phyloP scores from a whole-genome alignment of 2,888 invertebrate genomes.

The Sycophila texana region DNA sequence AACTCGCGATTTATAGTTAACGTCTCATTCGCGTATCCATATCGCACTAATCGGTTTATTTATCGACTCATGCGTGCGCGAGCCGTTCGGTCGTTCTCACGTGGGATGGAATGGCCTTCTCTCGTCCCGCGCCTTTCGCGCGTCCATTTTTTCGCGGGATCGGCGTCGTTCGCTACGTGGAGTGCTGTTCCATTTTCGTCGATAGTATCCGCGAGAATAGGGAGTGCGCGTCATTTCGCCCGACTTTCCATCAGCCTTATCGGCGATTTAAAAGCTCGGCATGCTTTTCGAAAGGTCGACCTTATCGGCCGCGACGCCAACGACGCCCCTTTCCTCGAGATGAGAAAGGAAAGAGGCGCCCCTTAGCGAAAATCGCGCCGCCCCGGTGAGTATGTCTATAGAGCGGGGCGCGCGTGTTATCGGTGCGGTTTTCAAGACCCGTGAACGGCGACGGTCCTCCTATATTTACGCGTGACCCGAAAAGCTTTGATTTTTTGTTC shows the following conservation, averaged over 20 bases:
- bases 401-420: conserved; percentile 14
- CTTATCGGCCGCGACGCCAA: conserved; percentile 13
- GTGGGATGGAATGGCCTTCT: not conserved
- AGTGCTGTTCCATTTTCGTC: conserved; percentile 43
- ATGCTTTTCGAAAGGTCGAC: conserved; percentile 19
- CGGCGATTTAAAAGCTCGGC: conserved; percentile 35
- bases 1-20: not conserved
- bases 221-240: conserved; percentile 36
- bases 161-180: not conserved
- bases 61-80: conserved; percentile 4
- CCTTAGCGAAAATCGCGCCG: not conserved
- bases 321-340: not conserved
- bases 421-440: conserved; percentile 14
- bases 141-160: not conserved
- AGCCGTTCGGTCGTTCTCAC: no score
- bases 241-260: conserved; percentile 54
- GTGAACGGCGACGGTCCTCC: conserved; percentile 17
- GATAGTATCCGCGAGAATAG: conserved; percentile 43
- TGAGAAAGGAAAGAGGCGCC: conserved; percentile 8
- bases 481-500: conserved; percentile 32
- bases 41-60: conserved; percentile 30
- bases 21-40: not conserved
- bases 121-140: not conserved
- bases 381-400: not conserved
- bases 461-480: conserved; percentile 21